These are phyloP conservation scores for Planococcus citri DNA, from an alignment of 1,140 invertebrate genomes.

Conservation along the genomic window DNA sequence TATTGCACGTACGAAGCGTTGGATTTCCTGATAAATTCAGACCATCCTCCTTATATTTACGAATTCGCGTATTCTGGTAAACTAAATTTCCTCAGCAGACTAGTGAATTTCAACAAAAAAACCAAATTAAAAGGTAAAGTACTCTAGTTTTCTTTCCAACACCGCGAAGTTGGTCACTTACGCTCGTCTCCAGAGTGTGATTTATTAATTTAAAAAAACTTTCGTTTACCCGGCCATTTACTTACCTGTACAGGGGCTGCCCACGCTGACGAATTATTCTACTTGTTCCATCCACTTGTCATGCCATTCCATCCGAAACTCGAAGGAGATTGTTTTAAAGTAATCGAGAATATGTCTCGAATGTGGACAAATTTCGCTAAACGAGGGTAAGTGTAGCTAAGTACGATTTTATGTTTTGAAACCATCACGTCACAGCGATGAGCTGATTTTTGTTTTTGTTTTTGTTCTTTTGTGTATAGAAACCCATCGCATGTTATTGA, in stretches of 20 bases:
- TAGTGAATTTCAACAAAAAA: background rate
- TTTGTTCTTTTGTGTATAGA: background rate
- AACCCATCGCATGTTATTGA: background rate
- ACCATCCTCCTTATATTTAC: background rate
- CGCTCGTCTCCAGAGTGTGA: too few species aligned
- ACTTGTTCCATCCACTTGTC: background rate
- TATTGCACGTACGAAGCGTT: background rate
- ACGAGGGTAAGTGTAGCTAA: background rate
- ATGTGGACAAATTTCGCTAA: constrained; percentile 14
- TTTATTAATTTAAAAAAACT: too few species aligned
- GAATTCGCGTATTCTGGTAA: background rate
- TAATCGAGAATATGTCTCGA: background rate
- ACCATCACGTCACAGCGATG: background rate
- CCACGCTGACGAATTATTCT: background rate
- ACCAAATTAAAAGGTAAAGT: background rate
- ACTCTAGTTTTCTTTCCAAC: too few species aligned
- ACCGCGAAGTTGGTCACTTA: too few species aligned
- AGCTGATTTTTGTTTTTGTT: background rate
- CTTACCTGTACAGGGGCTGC: background rate
- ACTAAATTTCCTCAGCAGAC: background rate
- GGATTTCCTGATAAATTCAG: background rate
- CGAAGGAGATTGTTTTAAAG: background rate
- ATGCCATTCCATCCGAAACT: background rate
- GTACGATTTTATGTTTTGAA: too few species aligned
- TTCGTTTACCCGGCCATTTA: too few species aligned